Base-by-base conservation (phyloP, 1,140 invertebrate genomes). In the Drosophila takahashii region DNA sequence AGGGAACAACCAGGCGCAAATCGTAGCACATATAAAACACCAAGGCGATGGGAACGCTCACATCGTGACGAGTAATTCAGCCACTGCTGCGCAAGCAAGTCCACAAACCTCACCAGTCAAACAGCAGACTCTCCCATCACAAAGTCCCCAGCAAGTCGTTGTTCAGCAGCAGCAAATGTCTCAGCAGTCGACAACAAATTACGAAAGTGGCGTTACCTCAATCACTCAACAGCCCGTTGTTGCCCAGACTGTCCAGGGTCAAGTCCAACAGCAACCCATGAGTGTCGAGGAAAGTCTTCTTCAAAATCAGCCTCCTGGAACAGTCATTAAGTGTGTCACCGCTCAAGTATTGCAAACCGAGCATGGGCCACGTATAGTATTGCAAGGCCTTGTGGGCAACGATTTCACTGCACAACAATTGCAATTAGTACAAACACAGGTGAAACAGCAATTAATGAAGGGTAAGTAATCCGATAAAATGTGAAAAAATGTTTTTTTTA, bases 391-490 rank as follows among this genome's bases (percentile, higher is more conserved):
- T 4, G 95, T 96, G 65, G 96, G 96, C 0, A 95, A 96, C 48
- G 95, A 96, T 70, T 95, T 97, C 65, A 96, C 96, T 0, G 95
- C 94, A 2, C 95, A 96, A 64, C 96, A 97, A 91, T 83, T 97
- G 50, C 94, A 95, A 0, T 93, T 96, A 62, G 96, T 97, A 0
- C 96, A 97, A 80, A 95, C 96, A 77, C 96, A 97, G 93, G 96
- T 97, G 1, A 97, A 97, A 92, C 96, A 97, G 81, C 96, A 97
- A 89, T 91, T 97, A 34, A 93, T 97, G 34, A 97, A 97, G 95
- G 96, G 96, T 96, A 91, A 92, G 36, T 52, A 8, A 2, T 18
- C 18, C 8, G 1, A 4, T 45, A 0, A 9, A 10, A 18, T n/a
- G 5, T 44, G n/a, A 8, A 18, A 1, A 10, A 5, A 22, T 22